Percentiles rank a stretch among this genome's conserved stretches.
phyloP scores from a whole-genome alignment of 2,797 vertebrate species.

The Phaenicophaeus curvirostris region DNA sequence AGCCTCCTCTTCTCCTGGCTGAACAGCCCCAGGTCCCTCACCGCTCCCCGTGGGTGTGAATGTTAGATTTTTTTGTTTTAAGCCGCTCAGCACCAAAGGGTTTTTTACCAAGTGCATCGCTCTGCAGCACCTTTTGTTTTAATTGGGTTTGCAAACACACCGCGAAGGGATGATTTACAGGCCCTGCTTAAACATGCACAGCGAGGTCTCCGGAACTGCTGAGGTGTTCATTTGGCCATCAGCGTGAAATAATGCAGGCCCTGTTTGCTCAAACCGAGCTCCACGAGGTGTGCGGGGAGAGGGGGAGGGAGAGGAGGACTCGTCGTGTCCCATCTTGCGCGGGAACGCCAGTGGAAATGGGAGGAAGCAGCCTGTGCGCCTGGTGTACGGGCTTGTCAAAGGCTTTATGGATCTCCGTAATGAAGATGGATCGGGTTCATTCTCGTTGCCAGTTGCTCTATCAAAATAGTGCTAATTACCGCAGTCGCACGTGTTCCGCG shows the following conservation, averaged over 20 bases:
- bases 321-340: no score
- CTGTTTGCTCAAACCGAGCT: fast-evolving
- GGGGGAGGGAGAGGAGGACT: not conserved
- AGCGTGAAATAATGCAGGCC: not conserved
- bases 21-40: no score
- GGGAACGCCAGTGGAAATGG: fast-evolving
- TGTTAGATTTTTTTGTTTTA: fast-evolving
- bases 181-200: not conserved
- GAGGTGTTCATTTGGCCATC: not conserved
- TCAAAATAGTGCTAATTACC: conserved; percentile 81
- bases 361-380: not conserved
- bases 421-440: conserved; percentile 36
- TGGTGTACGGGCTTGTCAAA: not conserved
- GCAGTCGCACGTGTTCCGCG: conserved; percentile 23
- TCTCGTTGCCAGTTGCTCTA: conserved; percentile 28
- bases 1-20: no score
- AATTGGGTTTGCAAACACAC: not conserved
- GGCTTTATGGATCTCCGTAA: not conserved
- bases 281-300: fast-evolving
- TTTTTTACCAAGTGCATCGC: not conserved
- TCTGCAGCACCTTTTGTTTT: not conserved
- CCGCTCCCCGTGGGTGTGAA: no score
- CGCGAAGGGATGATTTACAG: not conserved
- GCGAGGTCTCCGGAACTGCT: not conserved
- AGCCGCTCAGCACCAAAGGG: not conserved